phyloP scores from a whole-genome alignment of 2,113 vertebrate genomes.

The Acanthochromis polyacanthus region DNA sequence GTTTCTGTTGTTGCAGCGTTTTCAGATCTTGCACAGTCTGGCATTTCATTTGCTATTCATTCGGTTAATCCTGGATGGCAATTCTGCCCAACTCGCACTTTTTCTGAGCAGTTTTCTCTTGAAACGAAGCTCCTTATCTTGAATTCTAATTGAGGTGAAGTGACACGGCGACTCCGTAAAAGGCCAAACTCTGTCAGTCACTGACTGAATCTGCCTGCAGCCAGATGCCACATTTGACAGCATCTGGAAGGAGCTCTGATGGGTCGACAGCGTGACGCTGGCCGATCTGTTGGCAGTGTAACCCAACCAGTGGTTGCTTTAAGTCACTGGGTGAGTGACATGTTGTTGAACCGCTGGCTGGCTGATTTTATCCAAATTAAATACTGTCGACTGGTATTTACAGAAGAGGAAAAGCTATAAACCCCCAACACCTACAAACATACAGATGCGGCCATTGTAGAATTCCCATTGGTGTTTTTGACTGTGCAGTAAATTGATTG shows the following conservation, averaged over 20 bases:
- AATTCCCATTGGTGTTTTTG: constrained; percentile 8
- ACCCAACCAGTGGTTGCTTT: not conserved
- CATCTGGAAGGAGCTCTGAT: not conserved
- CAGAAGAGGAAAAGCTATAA: constrained; percentile 58
- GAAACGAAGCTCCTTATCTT: not conserved
- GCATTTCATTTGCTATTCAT: too few relatives aligned
- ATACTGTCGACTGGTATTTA: constrained; percentile 55
- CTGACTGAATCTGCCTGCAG: not conserved
- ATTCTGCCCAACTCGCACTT: too few relatives aligned
- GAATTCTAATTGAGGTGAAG: not conserved
- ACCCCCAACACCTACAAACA: constrained; percentile 31
- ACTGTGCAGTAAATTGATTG: constrained; percentile 11
- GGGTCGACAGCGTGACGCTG: constrained; percentile 3
- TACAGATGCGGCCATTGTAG: constrained; percentile 51
- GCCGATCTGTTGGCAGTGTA: not conserved
- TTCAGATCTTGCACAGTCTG: too few relatives aligned
- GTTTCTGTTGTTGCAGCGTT: too few relatives aligned
- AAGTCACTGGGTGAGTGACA: too few relatives aligned
- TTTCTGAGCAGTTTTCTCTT: too few relatives aligned
- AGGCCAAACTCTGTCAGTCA: constrained; percentile 8
- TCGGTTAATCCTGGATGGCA: too few relatives aligned
- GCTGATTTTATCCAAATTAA: constrained; percentile 23
- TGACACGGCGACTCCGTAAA: too few relatives aligned
- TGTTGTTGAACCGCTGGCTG: not conserved
- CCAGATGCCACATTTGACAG: constrained; percentile 38